phyloP scores from a whole-genome alignment of 2,888 invertebrate genomes.

The Gymnosoma rotundatum region DNA sequence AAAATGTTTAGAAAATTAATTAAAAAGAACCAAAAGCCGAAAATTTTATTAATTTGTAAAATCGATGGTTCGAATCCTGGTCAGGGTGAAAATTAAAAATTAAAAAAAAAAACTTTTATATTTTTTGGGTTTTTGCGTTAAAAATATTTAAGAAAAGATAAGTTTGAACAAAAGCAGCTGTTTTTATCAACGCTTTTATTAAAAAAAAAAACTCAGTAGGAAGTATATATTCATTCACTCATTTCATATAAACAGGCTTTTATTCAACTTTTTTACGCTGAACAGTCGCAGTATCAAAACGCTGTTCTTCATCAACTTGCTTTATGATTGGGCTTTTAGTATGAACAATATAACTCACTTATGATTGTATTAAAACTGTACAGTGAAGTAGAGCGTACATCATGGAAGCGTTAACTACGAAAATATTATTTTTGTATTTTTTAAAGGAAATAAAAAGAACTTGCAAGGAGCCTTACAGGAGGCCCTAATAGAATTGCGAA shows the following conservation, averaged over 20 bases:
- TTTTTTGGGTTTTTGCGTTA: background rate
- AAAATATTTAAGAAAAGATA: constrained; percentile 18
- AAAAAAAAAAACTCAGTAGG: constrained; percentile 9
- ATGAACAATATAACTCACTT: no score
- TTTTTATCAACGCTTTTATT: constrained; percentile 5
- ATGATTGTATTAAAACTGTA: no score
- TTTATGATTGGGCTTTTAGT: background rate
- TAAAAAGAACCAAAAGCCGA: no score
- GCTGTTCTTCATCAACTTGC: constrained; percentile 7
- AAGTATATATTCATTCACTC: background rate
- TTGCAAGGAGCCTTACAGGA: no score
- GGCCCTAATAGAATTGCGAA: no score
- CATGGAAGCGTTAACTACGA: background rate
- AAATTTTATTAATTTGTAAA: no score
- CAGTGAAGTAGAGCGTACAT: no score
- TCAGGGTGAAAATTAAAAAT: no score
- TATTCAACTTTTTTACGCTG: constrained; percentile 10
- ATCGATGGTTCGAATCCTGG: no score
- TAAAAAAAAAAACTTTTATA: background rate
- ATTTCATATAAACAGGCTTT: constrained; percentile 32
- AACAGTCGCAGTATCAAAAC: background rate
- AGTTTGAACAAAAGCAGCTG: constrained; percentile 37
- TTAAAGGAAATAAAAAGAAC: no score
- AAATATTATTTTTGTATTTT: background rate
- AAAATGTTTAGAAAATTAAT: no score